Conservation (phyloP, 2,113 vertebrate genomes). For the Onychostruthus taczanowskii region DNA sequence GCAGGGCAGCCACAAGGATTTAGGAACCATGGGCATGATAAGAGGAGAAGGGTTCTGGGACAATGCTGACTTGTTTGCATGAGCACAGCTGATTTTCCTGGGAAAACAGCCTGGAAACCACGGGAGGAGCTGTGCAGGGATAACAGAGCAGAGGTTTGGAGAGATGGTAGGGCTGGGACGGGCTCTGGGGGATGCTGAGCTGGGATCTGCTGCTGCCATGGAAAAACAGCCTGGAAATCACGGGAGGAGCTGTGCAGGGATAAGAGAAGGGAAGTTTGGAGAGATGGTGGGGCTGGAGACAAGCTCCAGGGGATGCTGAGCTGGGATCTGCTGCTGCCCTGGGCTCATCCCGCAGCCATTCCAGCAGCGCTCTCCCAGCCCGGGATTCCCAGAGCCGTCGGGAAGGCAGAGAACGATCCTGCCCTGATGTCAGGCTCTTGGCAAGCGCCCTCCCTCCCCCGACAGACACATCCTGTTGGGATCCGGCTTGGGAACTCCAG, state of each 20-base stretch:
- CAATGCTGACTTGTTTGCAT: neutral
- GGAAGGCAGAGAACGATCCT: neutral
- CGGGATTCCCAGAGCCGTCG: accelerated
- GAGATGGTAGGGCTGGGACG: neutral
- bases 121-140: accelerated
- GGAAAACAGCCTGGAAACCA: neutral
- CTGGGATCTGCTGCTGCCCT: neutral
- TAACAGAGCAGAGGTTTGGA: accelerated
- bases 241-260: accelerated
- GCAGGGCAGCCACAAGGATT: neutral
- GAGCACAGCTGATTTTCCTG: neutral
- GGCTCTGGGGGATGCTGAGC: neutral
- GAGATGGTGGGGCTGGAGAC: neutral
- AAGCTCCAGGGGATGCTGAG: accelerated
- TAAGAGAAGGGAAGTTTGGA: accelerated
- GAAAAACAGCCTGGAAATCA: neutral
- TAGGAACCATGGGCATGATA: accelerated
- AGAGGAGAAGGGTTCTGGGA: neutral
- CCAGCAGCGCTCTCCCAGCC: accelerated
- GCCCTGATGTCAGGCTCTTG: conserved; percentile 27
- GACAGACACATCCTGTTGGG: conserved; percentile 63
- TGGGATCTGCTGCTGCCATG: neutral
- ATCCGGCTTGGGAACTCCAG: conserved; percentile 79
- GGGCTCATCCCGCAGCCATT: accelerated
- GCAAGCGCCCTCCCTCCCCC: neutral